phyloP scores from a whole-genome alignment of 2,797 vertebrate genomes.

The Lepilemur ruficaudatus region DNA sequence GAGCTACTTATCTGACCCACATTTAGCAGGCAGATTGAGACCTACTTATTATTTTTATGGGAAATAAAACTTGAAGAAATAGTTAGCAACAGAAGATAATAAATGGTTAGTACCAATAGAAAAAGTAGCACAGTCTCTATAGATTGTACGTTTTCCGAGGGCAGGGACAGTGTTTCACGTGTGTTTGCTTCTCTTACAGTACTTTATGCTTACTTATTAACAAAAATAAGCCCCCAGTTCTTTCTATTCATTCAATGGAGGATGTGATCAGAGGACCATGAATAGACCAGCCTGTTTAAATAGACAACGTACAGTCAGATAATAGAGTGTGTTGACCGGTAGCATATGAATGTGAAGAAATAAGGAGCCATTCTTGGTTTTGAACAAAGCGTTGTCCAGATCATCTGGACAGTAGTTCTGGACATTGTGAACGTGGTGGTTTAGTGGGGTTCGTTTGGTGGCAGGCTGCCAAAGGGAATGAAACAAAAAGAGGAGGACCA shows the following conservation, averaged over 20 bases:
- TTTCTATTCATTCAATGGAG: not conserved
- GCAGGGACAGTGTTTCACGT: fast-evolving
- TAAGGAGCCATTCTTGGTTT: not conserved
- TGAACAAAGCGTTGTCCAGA: not conserved
- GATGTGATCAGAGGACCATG: not conserved
- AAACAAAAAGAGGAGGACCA: not conserved
- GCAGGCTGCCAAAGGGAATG: not conserved
- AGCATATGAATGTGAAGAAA: not conserved
- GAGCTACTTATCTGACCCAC: not conserved
- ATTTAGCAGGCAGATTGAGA: not conserved
- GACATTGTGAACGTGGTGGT: not conserved
- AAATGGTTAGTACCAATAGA: not conserved
- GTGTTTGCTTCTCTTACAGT: not conserved
- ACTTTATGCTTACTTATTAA: not conserved
- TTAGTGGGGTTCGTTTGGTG: not conserved
- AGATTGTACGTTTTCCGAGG: not conserved
- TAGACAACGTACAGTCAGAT: not conserved
- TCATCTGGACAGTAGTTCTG: not conserved
- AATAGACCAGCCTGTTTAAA: not conserved
- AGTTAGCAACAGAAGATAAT: not conserved
- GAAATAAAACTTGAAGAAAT: not conserved
- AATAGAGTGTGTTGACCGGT: not conserved
- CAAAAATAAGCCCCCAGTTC: not conserved
- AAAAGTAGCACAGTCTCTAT: not conserved
- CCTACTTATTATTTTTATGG: not conserved